Percentiles rank a stretch among this genome's conserved stretches.
phyloP scores from a whole-genome alignment of 2,888 invertebrate genomes.

The Papilio protenor region DNA sequence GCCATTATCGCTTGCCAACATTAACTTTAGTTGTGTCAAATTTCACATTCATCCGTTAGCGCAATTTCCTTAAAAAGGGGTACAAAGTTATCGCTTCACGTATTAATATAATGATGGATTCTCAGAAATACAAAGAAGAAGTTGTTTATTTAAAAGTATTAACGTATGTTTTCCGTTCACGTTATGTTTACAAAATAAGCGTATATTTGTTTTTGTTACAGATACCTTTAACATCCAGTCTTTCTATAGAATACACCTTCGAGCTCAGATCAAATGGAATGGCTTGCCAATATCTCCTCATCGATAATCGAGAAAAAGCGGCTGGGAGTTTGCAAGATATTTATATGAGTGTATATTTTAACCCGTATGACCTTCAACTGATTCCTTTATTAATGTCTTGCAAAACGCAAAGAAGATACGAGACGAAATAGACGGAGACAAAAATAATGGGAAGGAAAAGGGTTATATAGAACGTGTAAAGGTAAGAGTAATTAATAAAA shows the following conservation, averaged over 20 bases:
- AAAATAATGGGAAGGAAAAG: background rate
- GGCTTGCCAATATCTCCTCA: constrained; percentile 12
- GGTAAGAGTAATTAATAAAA: background rate
- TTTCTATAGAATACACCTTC: constrained; percentile 1
- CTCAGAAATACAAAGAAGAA: constrained; percentile 17
- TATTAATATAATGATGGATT: background rate
- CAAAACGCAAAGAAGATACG: too few relatives aligned
- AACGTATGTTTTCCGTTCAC: constrained; percentile 23
- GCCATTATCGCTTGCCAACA: too few relatives aligned
- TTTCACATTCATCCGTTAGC: too few relatives aligned
- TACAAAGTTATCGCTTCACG: too few relatives aligned
- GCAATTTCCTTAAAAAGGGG: too few relatives aligned
- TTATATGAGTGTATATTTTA: background rate
- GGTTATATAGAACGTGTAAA: background rate
- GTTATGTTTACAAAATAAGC: constrained; percentile 31
- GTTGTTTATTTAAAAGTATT: constrained; percentile 25
- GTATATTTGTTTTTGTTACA: constrained; percentile 9
- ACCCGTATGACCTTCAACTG: background rate
- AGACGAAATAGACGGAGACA: background rate
- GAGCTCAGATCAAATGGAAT: constrained; percentile 12
- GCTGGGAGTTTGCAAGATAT: background rate
- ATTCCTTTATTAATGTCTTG: too few relatives aligned
- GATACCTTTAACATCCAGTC: background rate
- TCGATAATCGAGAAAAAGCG: background rate
- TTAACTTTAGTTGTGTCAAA: too few relatives aligned